Percentiles rank a stretch among this genome's conserved stretches.
Evolutionary conservation across 2,888 invertebrate genomes (phyloP).

Genomic region (Geotrupes spiniger): DNA sequence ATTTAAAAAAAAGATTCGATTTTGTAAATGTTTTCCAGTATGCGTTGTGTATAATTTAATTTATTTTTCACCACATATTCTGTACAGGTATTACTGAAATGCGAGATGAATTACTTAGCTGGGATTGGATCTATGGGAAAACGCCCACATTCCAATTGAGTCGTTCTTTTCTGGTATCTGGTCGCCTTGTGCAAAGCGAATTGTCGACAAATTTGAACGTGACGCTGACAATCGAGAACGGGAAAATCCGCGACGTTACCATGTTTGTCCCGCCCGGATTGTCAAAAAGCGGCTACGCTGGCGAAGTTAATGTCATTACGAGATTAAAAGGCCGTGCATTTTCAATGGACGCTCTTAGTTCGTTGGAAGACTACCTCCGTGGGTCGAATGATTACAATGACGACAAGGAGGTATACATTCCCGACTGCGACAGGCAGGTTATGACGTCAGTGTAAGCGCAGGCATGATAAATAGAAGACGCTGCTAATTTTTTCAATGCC

Average conservation of each 20-base stretch:
- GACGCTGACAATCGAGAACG: constrained; percentile 63
- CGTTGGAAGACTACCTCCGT: constrained; percentile 52
- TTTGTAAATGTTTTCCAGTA: too few relatives aligned
- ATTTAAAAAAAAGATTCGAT: too few relatives aligned
- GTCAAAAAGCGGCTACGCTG: constrained; percentile 58
- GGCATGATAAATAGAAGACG: constrained; percentile 1
- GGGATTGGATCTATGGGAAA: constrained; percentile 87
- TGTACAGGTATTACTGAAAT: constrained; percentile 66
- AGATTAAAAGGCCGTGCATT: constrained; percentile 65
- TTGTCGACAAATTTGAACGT: constrained; percentile 55
- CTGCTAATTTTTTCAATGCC: too few relatives aligned
- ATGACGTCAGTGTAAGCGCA: constrained; percentile 39
- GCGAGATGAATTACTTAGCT: constrained; percentile 66
- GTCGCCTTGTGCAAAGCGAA: constrained; percentile 51
- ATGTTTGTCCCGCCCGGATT: constrained; percentile 63
- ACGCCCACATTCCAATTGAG: constrained; percentile 81
- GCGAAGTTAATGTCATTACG: constrained; percentile 62
- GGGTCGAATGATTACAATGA: constrained; percentile 41
- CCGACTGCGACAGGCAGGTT: constrained; percentile 62
- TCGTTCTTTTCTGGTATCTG: constrained; percentile 61
- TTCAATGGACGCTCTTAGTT: constrained; percentile 60
- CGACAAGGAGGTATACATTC: constrained; percentile 61
- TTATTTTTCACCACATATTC: too few relatives aligned
- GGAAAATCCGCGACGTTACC: constrained; percentile 64
- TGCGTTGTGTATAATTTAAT: too few relatives aligned